Percentiles rank a stretch among this genome's conserved stretches.
Evolutionary conservation across 1,140 invertebrate species (phyloP).

Genomic region (Drosophila repleta): DNA sequence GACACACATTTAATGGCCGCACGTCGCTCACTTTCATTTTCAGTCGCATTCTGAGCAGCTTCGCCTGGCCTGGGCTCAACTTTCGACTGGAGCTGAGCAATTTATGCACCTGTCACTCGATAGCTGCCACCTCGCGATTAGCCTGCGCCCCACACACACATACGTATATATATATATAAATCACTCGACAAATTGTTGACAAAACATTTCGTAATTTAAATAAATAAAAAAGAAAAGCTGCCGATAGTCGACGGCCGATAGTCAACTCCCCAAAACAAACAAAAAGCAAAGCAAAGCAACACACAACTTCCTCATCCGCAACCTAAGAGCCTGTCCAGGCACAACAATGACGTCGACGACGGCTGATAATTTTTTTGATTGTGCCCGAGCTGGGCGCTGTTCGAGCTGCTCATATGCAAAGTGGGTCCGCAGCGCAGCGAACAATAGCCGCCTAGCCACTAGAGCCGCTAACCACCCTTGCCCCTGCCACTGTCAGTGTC

Average conservation of each 20-base stretch:
- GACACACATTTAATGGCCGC: slow-evolving; percentile 80
- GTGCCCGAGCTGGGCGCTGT: slow-evolving; percentile 10
- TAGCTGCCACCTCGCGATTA: slow-evolving; percentile 71
- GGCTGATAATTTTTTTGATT: slow-evolving; percentile 50
- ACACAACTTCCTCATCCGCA: slow-evolving; percentile 74
- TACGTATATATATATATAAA: slow-evolving; percentile 46
- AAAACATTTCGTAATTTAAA: slow-evolving; percentile 83
- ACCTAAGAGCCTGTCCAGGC: slow-evolving; percentile 12
- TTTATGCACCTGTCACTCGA: slow-evolving; percentile 81
- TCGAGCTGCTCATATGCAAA: slow-evolving; percentile 46
- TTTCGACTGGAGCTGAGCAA: slow-evolving; percentile 71
- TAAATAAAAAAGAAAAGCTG: slow-evolving; percentile 69
- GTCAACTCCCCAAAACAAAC: slow-evolving; percentile 31
- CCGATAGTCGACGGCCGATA: slow-evolving; percentile 69
- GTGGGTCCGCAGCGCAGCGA: slow-evolving; percentile 18
- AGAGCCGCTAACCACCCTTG: slow-evolving; percentile 1
- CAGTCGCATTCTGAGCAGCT: slow-evolving; percentile 41
- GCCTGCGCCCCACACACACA: slow-evolving; percentile 6
- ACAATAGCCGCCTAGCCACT: slow-evolving; percentile 11
- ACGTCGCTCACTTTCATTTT: slow-evolving; percentile 78
- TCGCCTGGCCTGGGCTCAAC: slow-evolving; percentile 62
- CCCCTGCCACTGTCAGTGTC: slow-evolving; percentile 61
- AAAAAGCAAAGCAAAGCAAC: slow-evolving; percentile 34
- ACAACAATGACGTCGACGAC: slow-evolving; percentile 35
- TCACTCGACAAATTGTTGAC: slow-evolving; percentile 80